Evolutionary conservation across 2,797 vertebrate genomes (phyloP).

Genomic region (Bradypus variegatus): DNA sequence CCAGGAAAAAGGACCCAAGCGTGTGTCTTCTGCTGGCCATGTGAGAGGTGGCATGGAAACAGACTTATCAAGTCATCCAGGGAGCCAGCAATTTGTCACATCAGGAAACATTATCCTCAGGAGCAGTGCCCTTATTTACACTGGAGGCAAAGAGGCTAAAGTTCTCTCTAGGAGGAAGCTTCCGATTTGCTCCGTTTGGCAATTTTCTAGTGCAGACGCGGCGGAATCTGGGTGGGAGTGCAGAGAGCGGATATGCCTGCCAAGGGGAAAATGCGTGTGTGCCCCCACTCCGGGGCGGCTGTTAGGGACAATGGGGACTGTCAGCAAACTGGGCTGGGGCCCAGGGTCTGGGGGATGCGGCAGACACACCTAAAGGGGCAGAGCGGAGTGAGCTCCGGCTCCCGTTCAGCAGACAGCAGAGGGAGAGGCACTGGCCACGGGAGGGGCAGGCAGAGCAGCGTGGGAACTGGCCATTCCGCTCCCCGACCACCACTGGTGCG

Average conservation of each 20-base stretch:
- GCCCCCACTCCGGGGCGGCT: not conserved
- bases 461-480: no score
- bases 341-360: no score
- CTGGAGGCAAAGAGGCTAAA: not conserved
- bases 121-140: not conserved
- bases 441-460: not conserved
- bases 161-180: constrained; percentile 24
- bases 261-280: not conserved
- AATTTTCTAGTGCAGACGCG: not conserved
- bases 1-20: not conserved
- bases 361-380: not conserved
- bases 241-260: not conserved
- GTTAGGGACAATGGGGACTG: not conserved
- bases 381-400: not conserved
- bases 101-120: not conserved
- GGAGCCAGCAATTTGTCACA: not conserved
- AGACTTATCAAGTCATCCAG: not conserved
- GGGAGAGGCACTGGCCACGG: not conserved
- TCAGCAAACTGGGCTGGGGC: not conserved
- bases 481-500: not conserved
- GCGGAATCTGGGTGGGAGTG: not conserved
- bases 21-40: not conserved
- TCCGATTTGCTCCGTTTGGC: not conserved
- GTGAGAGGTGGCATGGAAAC: not conserved
- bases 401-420: not conserved